phyloP scores from a whole-genome alignment of 2,113 vertebrate species.

The Labrus mixtus region DNA sequence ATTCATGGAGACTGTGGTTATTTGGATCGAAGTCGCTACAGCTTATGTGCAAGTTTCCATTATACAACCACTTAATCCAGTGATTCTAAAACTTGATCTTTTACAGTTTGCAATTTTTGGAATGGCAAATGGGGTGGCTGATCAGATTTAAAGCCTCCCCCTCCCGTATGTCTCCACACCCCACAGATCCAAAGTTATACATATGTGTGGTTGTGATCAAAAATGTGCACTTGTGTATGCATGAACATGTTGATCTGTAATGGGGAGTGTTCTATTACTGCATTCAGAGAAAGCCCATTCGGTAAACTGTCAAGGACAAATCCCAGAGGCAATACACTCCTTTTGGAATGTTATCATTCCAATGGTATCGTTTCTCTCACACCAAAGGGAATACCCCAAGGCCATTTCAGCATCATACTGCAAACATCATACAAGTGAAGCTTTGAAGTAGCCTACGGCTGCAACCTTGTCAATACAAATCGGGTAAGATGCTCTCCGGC shows the following conservation, averaged over 20 bases:
- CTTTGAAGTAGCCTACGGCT: constrained; percentile 66
- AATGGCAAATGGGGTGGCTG: too few relatives aligned
- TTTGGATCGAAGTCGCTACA: too few relatives aligned
- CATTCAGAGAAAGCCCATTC: constrained; percentile 7
- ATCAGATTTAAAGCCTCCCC: too few relatives aligned
- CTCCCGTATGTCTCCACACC: too few relatives aligned
- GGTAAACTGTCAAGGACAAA: constrained; percentile 22
- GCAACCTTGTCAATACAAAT: constrained; percentile 72
- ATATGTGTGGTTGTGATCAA: background rate
- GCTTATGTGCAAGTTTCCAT: background rate
- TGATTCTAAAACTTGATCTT: too few relatives aligned
- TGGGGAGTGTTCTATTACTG: background rate
- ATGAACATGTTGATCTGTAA: background rate
- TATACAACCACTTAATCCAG: too few relatives aligned
- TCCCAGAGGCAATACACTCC: constrained; percentile 23
- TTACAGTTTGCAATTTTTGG: too few relatives aligned
- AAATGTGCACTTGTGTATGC: background rate
- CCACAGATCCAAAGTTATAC: too few relatives aligned
- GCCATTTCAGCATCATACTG: constrained; percentile 46
- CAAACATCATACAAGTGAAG: constrained; percentile 46
- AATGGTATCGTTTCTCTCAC: constrained; percentile 33
- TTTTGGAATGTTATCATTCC: constrained; percentile 24
- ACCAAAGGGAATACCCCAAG: constrained; percentile 63
- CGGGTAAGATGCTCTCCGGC: constrained; percentile 61
- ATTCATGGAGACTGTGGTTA: background rate